Evolutionary conservation across 30 jellyfish, hydroid and myxozoan species (phyloP).

Genomic region (Phacellophora camtschatica): DNA sequence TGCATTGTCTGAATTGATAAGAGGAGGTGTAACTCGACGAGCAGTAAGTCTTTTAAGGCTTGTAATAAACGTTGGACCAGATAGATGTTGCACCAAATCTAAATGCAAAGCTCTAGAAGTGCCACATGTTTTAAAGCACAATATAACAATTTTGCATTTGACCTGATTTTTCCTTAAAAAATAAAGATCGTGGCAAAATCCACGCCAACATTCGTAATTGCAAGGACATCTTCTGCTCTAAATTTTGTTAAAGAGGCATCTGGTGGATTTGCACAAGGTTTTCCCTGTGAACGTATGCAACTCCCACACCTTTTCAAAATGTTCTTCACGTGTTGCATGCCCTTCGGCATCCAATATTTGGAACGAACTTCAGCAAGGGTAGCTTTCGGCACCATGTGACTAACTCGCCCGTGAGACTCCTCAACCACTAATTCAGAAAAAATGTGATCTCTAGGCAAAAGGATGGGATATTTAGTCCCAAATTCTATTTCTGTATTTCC

Average conservation of each 20-base stretch:
- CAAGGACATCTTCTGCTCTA: conserved; percentile 21
- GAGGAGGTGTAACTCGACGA: conserved; percentile 32
- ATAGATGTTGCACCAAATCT: conserved; percentile 3
- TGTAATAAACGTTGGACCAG: background rate
- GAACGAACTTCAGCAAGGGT: conserved; percentile 50
- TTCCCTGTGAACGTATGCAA: conserved; percentile 29
- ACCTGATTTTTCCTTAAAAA: conserved; percentile 1
- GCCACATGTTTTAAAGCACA: conserved; percentile 15
- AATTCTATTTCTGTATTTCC: background rate
- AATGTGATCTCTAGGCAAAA: background rate
- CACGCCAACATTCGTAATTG: conserved; percentile 4
- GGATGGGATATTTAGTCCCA: background rate
- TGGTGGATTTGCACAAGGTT: conserved; percentile 12
- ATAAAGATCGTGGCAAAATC: conserved; percentile 34
- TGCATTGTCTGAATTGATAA: conserved; percentile 38
- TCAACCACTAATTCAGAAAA: background rate
- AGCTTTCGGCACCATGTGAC: conserved; percentile 15
- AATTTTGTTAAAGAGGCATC: conserved; percentile 34
- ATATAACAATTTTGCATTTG: background rate
- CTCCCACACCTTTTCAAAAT: conserved; percentile 1
- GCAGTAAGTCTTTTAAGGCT: conserved; percentile 18
- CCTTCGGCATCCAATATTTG: conserved; percentile 40
- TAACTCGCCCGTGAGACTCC: conserved; percentile 22
- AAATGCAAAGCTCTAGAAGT: conserved; percentile 16
- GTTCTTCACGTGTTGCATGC: conserved; percentile 41